Base-by-base conservation (phyloP, 2,888 invertebrate genomes). In the Clusia tigrina region DNA sequence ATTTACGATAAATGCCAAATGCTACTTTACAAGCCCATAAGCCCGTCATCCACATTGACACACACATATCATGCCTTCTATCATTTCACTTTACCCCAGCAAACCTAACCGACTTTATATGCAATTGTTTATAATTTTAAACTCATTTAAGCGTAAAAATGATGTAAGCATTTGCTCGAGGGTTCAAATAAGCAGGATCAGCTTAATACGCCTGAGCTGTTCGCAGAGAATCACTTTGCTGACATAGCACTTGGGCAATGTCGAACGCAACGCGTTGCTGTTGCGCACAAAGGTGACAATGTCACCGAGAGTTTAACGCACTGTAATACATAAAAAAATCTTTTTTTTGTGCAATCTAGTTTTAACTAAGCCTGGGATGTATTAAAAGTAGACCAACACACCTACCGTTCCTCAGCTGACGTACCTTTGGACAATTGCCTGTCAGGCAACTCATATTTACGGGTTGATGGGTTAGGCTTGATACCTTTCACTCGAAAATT, bases 101-200 rank as follows among this genome's bases (percentile, higher is more conserved):
- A 6, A 24, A 54, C 20, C 17, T 26, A 51, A 26, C 54, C 55
- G 55, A 48, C 32, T 55, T 48, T 48, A 60, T 48, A 55, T 60
- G 54, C 60, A 55, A 60, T 60, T 60, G 52, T 25, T 48, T 1
- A 18, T 52, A 59, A 59, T 58, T 52, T 24, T 38, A 60, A 59
- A 60, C 38, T 23, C 42, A 60, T 42, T 54, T 60, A 24, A 20
- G n/a, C 42, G 38, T 38, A 38, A 54, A 54, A 60, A 37, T 26
- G 12, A 46, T 23, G 46, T 48, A 20, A 55, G 32, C 66, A 62
- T 62, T 69, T 66, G 58, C 59, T 63, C 53, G 60, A 58, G 54
- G 42, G 58, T 20, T 3, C 20, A 64, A 69, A 63, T 67, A 66
- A 67, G 64, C 64, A 66, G 66, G 63, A 69, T 63, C 67, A 65